Base-by-base conservation (phyloP, 2,797 vertebrate genomes). In the Notolabrus celidotus region DNA sequence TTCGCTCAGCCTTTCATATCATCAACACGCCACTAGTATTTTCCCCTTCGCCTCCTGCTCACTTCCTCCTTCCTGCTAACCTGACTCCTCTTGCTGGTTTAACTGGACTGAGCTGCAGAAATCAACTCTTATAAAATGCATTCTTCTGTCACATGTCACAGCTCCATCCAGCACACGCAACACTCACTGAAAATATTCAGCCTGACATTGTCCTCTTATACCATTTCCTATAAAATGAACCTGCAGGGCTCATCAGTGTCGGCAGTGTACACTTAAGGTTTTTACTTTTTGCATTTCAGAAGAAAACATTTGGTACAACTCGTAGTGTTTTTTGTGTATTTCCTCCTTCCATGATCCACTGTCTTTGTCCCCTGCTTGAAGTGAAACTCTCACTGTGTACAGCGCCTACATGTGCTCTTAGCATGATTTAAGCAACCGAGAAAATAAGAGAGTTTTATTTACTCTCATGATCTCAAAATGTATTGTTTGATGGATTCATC, bases 1-100 rank as follows among this genome's bases (percentile, higher is more conserved):
- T n/a, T 79, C 56, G 63, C 53, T 71, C 58, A 45, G 34, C 52
- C 57, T 52, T 60, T 67, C 57, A 45, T 61, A 56, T 52, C 69
- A 72, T 64, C 58, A 58, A 50, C 63, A 57, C 11, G 12, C 60
- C 66, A 49, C 70, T 7, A 22, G 52, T 55, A 54, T 49, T 55
- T 19, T 22, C 9, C 7, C 25, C 20, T 41, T 27, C 20, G 2
- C 23, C 60, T 16, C 34, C 51, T 25, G 1, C 43, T 75, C 63
- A 23, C 60, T 75, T 84, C 80, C 75, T 76, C 25, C 31, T 71
- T 75, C 70, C 74, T 77, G 49, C 31, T 66, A 55, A 55, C 53
- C 52, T 27, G 17, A 39, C 22, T 76, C 36, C 16, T 19, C 52
- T 46, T 45, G 49, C 36, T 41, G 51, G 54, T 52, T 49, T 7